These are phyloP conservation scores for Mesopsocus fuscifrons DNA, from an alignment of 2,888 invertebrate species.

Conservation along the genomic window DNA sequence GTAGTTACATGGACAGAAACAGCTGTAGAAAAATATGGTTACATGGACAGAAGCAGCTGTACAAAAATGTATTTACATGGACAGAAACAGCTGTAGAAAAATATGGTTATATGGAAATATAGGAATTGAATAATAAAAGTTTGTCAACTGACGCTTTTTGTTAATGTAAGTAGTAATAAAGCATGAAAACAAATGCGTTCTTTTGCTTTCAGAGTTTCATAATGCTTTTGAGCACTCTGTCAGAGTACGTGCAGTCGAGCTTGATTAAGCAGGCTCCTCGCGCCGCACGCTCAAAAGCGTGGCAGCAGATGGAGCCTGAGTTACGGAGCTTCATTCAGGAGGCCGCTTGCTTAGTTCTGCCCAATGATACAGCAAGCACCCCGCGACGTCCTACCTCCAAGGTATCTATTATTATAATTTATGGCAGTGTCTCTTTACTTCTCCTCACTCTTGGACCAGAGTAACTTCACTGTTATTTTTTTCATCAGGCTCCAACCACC, in stretches of 20 bases:
- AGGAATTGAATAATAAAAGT: no score
- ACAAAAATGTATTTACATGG: no score
- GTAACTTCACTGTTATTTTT: conserved; percentile 2
- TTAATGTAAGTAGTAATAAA: no score
- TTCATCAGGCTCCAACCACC: conserved; percentile 1
- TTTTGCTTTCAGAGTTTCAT: conserved; percentile 18
- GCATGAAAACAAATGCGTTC: not conserved
- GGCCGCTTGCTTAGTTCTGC: conserved; percentile 33
- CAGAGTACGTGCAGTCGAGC: conserved; percentile 47
- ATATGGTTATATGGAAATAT: no score
- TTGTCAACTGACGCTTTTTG: no score
- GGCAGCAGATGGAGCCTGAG: conserved; percentile 41
- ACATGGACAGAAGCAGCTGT: no score
- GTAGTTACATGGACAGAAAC: no score
- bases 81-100: no score
- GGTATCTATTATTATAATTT: no score
- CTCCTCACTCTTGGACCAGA: conserved; percentile 3
- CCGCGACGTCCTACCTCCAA: not conserved
- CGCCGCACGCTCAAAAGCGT: conserved; percentile 40
- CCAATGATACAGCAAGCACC: conserved; percentile 18
- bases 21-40: no score
- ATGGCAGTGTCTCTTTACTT: no score
- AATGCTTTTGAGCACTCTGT: conserved; percentile 37
- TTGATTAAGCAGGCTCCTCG: conserved; percentile 48
- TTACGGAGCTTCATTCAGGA: conserved; percentile 43